phyloP scores from a whole-genome alignment of 2,113 vertebrate species.

The Zapus hudsonius region DNA sequence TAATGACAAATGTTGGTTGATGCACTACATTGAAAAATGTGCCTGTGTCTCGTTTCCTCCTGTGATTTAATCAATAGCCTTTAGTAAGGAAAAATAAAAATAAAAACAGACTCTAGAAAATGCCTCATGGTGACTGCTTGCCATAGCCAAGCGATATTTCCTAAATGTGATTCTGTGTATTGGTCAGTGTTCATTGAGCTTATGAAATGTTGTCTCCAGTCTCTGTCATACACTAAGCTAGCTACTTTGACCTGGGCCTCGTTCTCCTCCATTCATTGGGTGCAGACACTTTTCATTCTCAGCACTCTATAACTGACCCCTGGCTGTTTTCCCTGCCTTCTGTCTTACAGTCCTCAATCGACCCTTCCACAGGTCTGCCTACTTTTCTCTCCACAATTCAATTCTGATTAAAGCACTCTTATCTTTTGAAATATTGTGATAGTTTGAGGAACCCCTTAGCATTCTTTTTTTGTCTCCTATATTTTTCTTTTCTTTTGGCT shows the following conservation, averaged over 20 bases:
- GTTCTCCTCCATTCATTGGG: not conserved
- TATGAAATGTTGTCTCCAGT: not conserved
- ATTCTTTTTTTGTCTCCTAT: not conserved
- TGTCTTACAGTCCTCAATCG: not conserved
- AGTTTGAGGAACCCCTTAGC: not conserved
- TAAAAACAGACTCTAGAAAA: not conserved
- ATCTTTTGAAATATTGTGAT: not conserved
- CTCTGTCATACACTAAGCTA: not conserved
- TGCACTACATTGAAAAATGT: not conserved
- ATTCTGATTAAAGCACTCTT: not conserved
- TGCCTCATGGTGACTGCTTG: too few species aligned
- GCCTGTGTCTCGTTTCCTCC: too few species aligned
- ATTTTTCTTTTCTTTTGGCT: too few species aligned
- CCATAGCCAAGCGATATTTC: fast-evolving
- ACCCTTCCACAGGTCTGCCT: not conserved
- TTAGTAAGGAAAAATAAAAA: too few species aligned
- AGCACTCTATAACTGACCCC: fast-evolving
- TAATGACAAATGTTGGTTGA: not conserved
- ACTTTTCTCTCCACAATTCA: not conserved
- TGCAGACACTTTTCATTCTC: not conserved
- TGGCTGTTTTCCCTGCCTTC: not conserved
- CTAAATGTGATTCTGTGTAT: not conserved
- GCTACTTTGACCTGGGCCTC: not conserved
- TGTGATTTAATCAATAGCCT: not conserved
- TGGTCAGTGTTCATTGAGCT: not conserved